A percentile compares a stretch with the other conserved stretches of the same genome.
phyloP scores from a whole-genome alignment of 2,888 invertebrate genomes.

The Watsonalla binaria region DNA sequence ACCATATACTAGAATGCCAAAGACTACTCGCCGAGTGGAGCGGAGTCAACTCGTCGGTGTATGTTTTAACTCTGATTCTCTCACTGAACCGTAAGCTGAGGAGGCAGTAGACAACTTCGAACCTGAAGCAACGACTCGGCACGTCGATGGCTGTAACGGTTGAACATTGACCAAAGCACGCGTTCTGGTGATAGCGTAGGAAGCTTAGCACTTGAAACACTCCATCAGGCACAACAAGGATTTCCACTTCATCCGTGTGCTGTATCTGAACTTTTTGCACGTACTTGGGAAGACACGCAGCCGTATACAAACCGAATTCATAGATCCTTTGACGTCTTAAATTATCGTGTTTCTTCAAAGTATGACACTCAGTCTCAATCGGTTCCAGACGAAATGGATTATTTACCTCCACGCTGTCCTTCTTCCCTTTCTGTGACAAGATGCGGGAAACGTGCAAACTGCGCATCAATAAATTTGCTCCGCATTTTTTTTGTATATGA shows the following conservation, averaged over 20 bases:
- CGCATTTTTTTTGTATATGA: slow-evolving; percentile 15
- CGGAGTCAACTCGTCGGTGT: slow-evolving; percentile 66
- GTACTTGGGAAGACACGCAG: slow-evolving; percentile 62
- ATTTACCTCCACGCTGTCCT: slow-evolving; percentile 21
- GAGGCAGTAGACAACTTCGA: slow-evolving; percentile 57
- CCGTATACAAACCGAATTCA: slow-evolving; percentile 65
- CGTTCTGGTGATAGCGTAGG: slow-evolving; percentile 56
- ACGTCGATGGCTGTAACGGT: slow-evolving; percentile 60
- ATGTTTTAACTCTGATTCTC: slow-evolving; percentile 52
- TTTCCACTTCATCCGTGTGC: slow-evolving; percentile 58
- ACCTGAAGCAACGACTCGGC: slow-evolving; percentile 54
- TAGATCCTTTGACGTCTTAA: slow-evolving; percentile 49
- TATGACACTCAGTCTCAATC: slow-evolving; percentile 37
- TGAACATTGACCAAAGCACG: slow-evolving; percentile 54
- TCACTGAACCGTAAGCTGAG: slow-evolving; percentile 50
- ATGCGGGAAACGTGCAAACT: slow-evolving; percentile 12
- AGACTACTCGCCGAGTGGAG: slow-evolving; percentile 47
- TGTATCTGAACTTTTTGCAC: slow-evolving; percentile 66
- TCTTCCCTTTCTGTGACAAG: slow-evolving; percentile 1
- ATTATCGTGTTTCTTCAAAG: slow-evolving; percentile 54
- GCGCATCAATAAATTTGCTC: slow-evolving; percentile 15
- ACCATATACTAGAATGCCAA: slow-evolving; percentile 45
- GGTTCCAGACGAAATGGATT: slow-evolving; percentile 47
- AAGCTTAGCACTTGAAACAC: slow-evolving; percentile 52
- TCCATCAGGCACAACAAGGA: slow-evolving; percentile 59